Conservation (phyloP, 2,113 vertebrate genomes). For the Percina caprodes region DNA sequence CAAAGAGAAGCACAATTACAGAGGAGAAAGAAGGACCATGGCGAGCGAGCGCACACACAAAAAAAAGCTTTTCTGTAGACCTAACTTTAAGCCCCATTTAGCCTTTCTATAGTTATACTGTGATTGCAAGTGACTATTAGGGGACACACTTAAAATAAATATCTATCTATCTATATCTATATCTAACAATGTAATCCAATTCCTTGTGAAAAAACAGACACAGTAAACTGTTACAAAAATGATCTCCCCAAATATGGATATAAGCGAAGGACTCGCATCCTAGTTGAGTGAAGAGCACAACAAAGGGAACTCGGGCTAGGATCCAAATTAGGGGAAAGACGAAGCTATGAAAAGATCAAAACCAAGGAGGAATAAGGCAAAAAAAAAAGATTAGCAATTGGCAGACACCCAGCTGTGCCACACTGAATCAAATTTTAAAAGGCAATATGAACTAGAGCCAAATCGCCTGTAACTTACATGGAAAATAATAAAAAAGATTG, state of each 20-base stretch:
- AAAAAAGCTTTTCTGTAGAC: no score
- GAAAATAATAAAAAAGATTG: slow-evolving; percentile 42
- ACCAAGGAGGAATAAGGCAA: slow-evolving; percentile 26
- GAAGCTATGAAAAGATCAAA: slow-evolving; percentile 70
- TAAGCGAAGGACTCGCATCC: slow-evolving; percentile 40
- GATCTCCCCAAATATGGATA: slow-evolving; percentile 41
- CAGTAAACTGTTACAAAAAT: slow-evolving; percentile 17
- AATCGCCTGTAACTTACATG: slow-evolving; percentile 21
- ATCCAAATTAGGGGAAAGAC: slow-evolving; percentile 62
- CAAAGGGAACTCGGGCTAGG: slow-evolving; percentile 44
- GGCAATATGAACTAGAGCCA: slow-evolving; percentile 36
- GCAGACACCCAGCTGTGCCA: slow-evolving; percentile 70
- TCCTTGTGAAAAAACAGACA: slow-evolving; percentile 10
- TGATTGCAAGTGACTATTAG: no score
- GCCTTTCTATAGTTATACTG: no score
- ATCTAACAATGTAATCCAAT: slow-evolving; percentile 34
- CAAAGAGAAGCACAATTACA: slow-evolving; percentile 81
- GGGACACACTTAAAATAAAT: no score
- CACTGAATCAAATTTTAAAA: slow-evolving; percentile 56
- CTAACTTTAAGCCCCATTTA: no score
- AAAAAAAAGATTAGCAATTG: slow-evolving; percentile 46
- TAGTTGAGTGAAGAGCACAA: slow-evolving; percentile 49
- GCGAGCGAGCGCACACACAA: no score
- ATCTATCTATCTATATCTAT: no score
- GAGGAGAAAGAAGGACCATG: slow-evolving; percentile 50